Percentiles rank a stretch among this genome's conserved stretches.
These are phyloP conservation scores for Xestia rhomboidea DNA, from an alignment of 2,888 invertebrate genomes.

Conservation along the genomic window DNA sequence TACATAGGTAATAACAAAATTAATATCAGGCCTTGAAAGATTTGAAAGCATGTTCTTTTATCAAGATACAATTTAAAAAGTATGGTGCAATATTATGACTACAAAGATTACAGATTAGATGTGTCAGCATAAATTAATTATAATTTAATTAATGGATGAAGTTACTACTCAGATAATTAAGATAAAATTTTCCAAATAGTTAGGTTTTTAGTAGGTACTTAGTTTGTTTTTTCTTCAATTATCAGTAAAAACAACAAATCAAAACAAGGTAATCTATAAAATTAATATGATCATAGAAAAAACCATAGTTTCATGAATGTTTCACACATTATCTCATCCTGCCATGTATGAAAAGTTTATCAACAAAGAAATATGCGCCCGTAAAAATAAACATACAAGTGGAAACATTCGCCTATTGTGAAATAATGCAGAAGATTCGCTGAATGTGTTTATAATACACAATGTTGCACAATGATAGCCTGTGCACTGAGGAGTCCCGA, in stretches of 20 bases:
- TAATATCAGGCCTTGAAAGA: background rate
- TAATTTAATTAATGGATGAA: slow-evolving; percentile 23
- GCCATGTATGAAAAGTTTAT: slow-evolving; percentile 39
- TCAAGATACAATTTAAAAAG: background rate
- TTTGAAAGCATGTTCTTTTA: background rate
- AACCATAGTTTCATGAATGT: background rate
- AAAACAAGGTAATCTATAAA: slow-evolving; percentile 8
- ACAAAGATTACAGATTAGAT: background rate
- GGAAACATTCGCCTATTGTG: slow-evolving; percentile 36
- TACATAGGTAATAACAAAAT: background rate
- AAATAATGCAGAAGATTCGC: slow-evolving; percentile 49
- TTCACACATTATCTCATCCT: background rate
- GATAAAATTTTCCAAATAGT: background rate
- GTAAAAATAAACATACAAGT: slow-evolving; percentile 6
- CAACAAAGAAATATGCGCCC: slow-evolving; percentile 3
- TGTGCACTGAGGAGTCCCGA: slow-evolving; percentile 10
- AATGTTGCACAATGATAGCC: slow-evolving; percentile 66
- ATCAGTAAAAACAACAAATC: background rate
- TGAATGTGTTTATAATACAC: slow-evolving; percentile 56
- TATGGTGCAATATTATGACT: slow-evolving; percentile 35
- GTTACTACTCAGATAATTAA: background rate
- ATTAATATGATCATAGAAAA: background rate
- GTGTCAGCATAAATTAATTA: slow-evolving; percentile 15
- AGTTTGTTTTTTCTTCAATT: background rate
- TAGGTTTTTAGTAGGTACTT: background rate